Percentiles rank a stretch among this genome's conserved stretches.
phyloP scores from a whole-genome alignment of 2,888 invertebrate genomes.

The Leptinotarsa juncta region DNA sequence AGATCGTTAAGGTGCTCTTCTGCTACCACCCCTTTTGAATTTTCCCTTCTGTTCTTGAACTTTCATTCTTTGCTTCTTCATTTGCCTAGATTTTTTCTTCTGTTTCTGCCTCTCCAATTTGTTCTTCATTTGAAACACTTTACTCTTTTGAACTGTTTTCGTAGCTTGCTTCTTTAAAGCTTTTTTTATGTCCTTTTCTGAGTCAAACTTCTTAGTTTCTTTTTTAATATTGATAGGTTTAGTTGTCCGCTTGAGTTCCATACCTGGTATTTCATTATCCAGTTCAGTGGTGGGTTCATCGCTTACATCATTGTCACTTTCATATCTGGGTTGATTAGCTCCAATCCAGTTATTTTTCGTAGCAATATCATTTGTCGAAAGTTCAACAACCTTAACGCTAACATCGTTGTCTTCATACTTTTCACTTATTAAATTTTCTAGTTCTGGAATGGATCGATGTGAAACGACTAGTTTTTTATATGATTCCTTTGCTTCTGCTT shows the following conservation, averaged over 20 bases:
- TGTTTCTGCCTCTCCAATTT: slow-evolving; percentile 77
- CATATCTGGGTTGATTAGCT: slow-evolving; percentile 70
- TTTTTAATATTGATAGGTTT: slow-evolving; percentile 47
- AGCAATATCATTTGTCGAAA: slow-evolving; percentile 78
- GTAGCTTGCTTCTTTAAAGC: slow-evolving; percentile 78
- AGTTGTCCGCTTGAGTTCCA: slow-evolving; percentile 62
- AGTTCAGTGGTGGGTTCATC: slow-evolving; percentile 50
- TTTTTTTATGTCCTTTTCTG: slow-evolving; percentile 78
- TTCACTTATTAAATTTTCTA: slow-evolving; percentile 75
- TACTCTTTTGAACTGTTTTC: slow-evolving; percentile 80
- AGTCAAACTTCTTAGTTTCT: slow-evolving; percentile 62
- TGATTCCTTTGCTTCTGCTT: slow-evolving; percentile 78
- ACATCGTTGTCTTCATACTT: slow-evolving; percentile 83
- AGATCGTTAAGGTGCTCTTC: slow-evolving; percentile 15
- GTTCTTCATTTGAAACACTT: slow-evolving; percentile 80
- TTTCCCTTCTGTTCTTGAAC: slow-evolving; percentile 55
- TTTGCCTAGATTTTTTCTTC: slow-evolving; percentile 73
- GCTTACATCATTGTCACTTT: slow-evolving; percentile 56
- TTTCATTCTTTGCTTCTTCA: slow-evolving; percentile 64
- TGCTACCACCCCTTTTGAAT: slow-evolving; percentile 31
- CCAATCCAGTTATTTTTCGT: slow-evolving; percentile 80
- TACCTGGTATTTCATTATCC: slow-evolving; percentile 64
- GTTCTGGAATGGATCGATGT: slow-evolving; percentile 76
- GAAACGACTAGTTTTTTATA: slow-evolving; percentile 81
- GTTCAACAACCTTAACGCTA: slow-evolving; percentile 81